Evolutionary conservation across 2,888 invertebrate species (phyloP), one percentile per base, ranked within the genome.

Genomic region (Eristalis pertinax): DNA sequence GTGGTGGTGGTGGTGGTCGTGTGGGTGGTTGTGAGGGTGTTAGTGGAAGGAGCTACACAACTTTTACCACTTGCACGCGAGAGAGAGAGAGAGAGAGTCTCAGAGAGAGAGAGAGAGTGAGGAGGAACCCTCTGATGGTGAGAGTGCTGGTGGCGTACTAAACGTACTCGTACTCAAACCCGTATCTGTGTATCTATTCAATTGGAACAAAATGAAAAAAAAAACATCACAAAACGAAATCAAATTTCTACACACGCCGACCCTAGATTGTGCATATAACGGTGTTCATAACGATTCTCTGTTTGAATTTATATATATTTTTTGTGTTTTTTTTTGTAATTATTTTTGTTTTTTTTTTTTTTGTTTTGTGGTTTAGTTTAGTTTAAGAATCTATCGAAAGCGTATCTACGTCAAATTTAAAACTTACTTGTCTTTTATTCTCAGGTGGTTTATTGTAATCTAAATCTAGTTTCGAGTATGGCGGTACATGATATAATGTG

Each of bases 391-490:
- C 93, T 92, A 93, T 91, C 89, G 93, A 93, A 91, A 93, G 92
- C 91, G 93, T 92, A 91, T 93, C 93, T 92, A 93, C 93, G 91
- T 93, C 93, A 93, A 93, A 93, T 93, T 93, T 93, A 92, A 93
- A 93, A 93, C 93, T 93, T 93, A 93, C 93, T 93, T 93, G 93
- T 92, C 93, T 92, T 91, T 93, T 93, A 91, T 91, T 91, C 91
- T 93, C 93, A 91, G 91, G 91, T 91, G 92, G 93, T 92, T 93
- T 93, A 91, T 92, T 92, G 90, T 93, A 93, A 92, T 93, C 93
- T 93, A 93, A 93, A 92, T 93, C 93, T 93, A 93, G 91, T 93
- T 93, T 93, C 90, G 93, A 92, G 90, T 92, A 92, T 92, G 92
- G 87, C 87, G 87, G 92, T 89, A 89, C 88, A 89, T 85, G 89